phyloP scores from a whole-genome alignment of 2,888 invertebrate species.

The Agrypnus murinus region DNA sequence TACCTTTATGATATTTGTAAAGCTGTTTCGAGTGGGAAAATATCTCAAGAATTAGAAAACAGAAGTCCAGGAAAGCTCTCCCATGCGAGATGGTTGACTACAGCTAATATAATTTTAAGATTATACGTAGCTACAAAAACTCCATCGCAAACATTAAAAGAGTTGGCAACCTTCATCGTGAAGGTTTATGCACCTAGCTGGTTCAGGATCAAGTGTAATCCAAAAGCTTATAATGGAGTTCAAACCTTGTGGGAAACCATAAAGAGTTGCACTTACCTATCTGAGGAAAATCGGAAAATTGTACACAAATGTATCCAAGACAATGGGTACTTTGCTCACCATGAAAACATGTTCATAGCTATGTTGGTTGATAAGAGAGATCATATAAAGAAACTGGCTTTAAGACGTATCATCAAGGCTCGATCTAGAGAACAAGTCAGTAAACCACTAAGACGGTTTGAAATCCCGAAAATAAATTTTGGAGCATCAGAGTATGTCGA shows the following conservation, averaged over 20 bases:
- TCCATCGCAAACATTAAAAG: slow-evolving; percentile 1
- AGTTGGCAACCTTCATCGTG: no score
- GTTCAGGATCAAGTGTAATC: slow-evolving; percentile 12
- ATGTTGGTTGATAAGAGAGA: background rate
- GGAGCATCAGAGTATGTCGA: no score
- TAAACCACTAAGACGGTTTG: no score
- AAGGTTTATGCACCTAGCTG: slow-evolving; percentile 2
- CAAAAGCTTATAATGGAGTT: background rate
- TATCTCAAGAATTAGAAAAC: background rate
- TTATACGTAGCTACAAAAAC: background rate
- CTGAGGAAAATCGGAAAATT: background rate
- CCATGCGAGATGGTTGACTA: background rate
- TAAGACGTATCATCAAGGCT: no score
- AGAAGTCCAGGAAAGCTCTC: slow-evolving; percentile 6
- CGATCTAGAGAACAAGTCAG: no score
- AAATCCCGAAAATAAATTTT: no score
- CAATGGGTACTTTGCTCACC: slow-evolving; percentile 12
- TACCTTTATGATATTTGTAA: background rate
- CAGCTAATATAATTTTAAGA: slow-evolving; percentile 2
- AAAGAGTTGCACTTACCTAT: background rate
- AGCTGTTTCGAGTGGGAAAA: background rate
- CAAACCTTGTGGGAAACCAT: slow-evolving; percentile 12
- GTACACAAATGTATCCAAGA: slow-evolving; percentile 14
- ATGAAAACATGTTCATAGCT: background rate
- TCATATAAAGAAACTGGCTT: no score